phyloP scores from a whole-genome alignment of 2,888 invertebrate genomes.

The Thyatira batis region DNA sequence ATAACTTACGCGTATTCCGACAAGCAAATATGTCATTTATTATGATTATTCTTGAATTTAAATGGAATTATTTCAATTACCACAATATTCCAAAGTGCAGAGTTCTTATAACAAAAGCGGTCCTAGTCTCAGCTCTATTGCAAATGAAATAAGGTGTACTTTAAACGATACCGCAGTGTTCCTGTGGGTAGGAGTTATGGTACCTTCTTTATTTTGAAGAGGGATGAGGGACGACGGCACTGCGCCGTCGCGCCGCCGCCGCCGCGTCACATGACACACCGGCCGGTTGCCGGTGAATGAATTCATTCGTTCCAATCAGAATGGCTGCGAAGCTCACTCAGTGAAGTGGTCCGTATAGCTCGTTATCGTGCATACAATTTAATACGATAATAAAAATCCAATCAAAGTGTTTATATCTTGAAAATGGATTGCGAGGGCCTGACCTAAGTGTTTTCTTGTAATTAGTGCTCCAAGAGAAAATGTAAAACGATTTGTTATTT shows the following conservation, averaged over 20 bases:
- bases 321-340: slow-evolving; percentile 44
- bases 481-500: slow-evolving; percentile 42
- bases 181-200: neutral
- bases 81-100: neutral
- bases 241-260: slow-evolving; percentile 32
- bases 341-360: slow-evolving; percentile 38
- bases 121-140: too few species aligned
- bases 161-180: too few species aligned
- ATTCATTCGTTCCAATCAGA: slow-evolving; percentile 43
- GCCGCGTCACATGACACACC: slow-evolving; percentile 62
- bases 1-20: neutral
- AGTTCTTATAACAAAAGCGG: too few species aligned
- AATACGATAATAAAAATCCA: slow-evolving; percentile 44
- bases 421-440: slow-evolving; percentile 58
- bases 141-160: too few species aligned
- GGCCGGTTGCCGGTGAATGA: slow-evolving; percentile 40
- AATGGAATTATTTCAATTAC: too few species aligned
- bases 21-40: too few species aligned
- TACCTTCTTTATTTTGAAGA: neutral
- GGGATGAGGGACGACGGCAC: slow-evolving; percentile 6
- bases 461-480: slow-evolving; percentile 39
- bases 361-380: slow-evolving; percentile 36
- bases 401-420: slow-evolving; percentile 31
- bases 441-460: slow-evolving; percentile 38
- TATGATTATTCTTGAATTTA: too few species aligned